Percentiles rank a stretch among this genome's conserved stretches.
Conservation (phyloP, 2,888 invertebrate species). For the Rhaphigaster nebulosa region DNA sequence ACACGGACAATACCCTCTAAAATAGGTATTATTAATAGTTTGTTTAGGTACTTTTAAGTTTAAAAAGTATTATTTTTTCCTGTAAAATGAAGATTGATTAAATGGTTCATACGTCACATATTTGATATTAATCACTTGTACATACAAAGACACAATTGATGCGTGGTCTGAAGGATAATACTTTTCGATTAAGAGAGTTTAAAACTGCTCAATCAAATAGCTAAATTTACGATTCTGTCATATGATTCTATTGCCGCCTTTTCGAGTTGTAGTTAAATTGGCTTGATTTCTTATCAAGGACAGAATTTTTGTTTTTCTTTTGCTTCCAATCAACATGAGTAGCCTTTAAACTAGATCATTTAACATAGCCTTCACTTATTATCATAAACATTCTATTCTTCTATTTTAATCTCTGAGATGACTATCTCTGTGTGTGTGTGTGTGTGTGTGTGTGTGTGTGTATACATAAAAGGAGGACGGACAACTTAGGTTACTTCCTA, state of each 20-base stretch:
- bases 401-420: not conserved
- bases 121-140: not conserved
- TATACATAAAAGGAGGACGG: too few relatives aligned
- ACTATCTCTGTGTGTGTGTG: not conserved
- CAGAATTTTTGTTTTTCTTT: not conserved
- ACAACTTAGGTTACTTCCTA: too few relatives aligned
- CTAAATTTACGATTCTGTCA: slow-evolving; percentile 25
- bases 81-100: not conserved
- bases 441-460: too few relatives aligned
- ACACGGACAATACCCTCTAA: not conserved
- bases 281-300: slow-evolving; percentile 13
- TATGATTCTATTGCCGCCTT: not conserved
- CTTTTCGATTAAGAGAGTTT: not conserved
- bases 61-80: not conserved
- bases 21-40: not conserved
- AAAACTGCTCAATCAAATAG: not conserved
- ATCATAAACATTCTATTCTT: not conserved
- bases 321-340: not conserved
- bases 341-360: not conserved
- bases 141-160: not conserved
- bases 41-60: not conserved
- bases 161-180: not conserved
- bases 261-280: not conserved
- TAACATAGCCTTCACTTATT: not conserved
- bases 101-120: not conserved